These are phyloP conservation scores for Illadopsis cleaveri DNA, from an alignment of 2,113 vertebrate genomes.

Conservation along the genomic window DNA sequence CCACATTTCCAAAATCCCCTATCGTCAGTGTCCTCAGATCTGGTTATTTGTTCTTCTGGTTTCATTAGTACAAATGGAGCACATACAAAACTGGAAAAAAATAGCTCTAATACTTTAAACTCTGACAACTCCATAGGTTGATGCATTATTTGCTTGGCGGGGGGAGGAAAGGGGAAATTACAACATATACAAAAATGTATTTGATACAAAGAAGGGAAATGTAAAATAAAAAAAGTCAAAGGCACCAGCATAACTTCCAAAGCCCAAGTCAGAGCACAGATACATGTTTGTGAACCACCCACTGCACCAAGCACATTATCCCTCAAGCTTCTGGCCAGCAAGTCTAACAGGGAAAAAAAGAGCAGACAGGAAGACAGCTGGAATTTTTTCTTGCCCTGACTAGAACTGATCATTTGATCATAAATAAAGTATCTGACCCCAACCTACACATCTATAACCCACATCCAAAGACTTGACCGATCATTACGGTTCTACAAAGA, in stretches of 20 bases:
- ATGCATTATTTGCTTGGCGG: constrained; percentile 60
- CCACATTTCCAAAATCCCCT: not conserved
- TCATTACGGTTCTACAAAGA: constrained; percentile 48
- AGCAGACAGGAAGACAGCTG: constrained; percentile 59
- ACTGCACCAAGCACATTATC: constrained; percentile 30
- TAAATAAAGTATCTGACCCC: constrained; percentile 70
- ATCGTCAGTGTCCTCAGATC: constrained; percentile 44
- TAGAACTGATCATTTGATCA: constrained; percentile 69
- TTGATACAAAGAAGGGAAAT: constrained; percentile 71
- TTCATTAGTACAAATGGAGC: constrained; percentile 59
- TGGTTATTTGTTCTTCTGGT: constrained; percentile 47
- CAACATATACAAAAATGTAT: constrained; percentile 81
- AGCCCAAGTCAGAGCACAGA: constrained; percentile 54
- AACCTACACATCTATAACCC: constrained; percentile 61
- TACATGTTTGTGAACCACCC: constrained; percentile 59
- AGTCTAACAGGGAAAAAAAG: constrained; percentile 7
- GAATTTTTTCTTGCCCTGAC: constrained; percentile 63
- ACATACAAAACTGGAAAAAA: constrained; percentile 46
- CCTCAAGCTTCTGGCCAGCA: constrained; percentile 55
- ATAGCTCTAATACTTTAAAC: constrained; percentile 65
- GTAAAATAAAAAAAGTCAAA: constrained; percentile 43
- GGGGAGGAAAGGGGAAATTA: constrained; percentile 25
- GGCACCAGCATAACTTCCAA: constrained; percentile 61
- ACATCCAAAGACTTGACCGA: constrained; percentile 55
- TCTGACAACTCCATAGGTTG: constrained; percentile 65